Evolutionary conservation across 2,888 invertebrate genomes (phyloP).

Genomic region (Drosophila mimica): DNA sequence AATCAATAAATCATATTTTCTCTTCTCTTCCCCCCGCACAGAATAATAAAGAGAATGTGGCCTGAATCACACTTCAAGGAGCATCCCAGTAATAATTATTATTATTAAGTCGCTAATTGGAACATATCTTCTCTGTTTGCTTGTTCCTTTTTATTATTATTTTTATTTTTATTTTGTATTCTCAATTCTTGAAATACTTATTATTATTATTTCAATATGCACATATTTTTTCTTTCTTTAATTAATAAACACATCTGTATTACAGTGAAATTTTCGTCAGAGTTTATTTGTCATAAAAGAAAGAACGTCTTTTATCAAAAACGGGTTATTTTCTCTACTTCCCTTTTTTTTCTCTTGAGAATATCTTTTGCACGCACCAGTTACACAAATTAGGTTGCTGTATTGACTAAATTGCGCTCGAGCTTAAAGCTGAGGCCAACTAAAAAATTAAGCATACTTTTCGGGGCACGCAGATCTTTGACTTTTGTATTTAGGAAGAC

Average conservation of each 20-base stretch:
- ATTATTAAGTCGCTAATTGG: conserved; percentile 31
- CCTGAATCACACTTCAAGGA: conserved; percentile 30
- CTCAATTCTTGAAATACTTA: conserved; percentile 32
- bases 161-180: conserved; percentile 17
- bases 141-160: conserved; percentile 26
- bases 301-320: not conserved
- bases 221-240: conserved; percentile 38
- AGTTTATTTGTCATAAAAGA: not conserved
- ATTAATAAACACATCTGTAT: conserved; percentile 49
- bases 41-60: conserved; percentile 79
- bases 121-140: conserved; percentile 27
- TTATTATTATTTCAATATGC: conserved; percentile 43
- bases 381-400: not conserved
- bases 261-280: conserved; percentile 19
- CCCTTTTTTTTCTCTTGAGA: not conserved
- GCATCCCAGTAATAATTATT: conserved; percentile 31
- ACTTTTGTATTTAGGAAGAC: too few species aligned
- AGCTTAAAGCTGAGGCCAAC: not conserved
- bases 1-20: conserved; percentile 17
- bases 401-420: not conserved
- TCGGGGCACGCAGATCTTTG: not conserved
- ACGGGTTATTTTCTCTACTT: not conserved
- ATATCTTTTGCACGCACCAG: not conserved
- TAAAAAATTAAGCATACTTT: not conserved
- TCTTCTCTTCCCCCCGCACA: conserved; percentile 34